Percentiles rank a stretch among this genome's conserved stretches.
Evolutionary conservation across 2,888 invertebrate species (phyloP).

Genomic region (Hydroisotoma schaefferi): DNA sequence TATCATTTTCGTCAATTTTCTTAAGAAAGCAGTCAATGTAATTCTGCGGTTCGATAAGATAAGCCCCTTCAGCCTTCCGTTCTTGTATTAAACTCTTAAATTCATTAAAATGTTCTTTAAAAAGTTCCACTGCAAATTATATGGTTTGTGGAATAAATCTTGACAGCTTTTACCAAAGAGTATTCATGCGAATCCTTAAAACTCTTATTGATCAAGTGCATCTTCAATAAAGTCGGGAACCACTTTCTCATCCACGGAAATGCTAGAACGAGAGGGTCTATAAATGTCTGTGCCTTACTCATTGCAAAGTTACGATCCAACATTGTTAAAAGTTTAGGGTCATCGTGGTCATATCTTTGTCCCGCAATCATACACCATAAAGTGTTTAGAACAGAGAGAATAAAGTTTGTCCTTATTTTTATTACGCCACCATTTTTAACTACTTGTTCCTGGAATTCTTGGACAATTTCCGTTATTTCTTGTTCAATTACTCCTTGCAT

Average conservation of each 20-base stretch:
- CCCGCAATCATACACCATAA: conserved; percentile 41
- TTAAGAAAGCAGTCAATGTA: conserved; percentile 35
- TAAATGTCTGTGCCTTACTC: conserved; percentile 26
- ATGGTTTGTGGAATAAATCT: too few species aligned
- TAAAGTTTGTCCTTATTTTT: conserved; percentile 27
- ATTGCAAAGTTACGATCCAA: conserved; percentile 21
- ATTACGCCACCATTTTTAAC: conserved; percentile 14
- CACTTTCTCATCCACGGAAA: conserved; percentile 5
- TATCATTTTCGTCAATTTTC: conserved; percentile 29
- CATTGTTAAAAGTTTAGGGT: conserved; percentile 23
- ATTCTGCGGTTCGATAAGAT: conserved; percentile 25
- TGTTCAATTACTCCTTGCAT: conserved; percentile 33
- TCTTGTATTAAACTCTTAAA: conserved; percentile 22
- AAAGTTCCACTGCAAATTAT: too few species aligned
- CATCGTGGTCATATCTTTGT: conserved; percentile 31
- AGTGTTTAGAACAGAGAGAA: conserved; percentile 31
- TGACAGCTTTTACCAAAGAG: conserved; percentile 6
- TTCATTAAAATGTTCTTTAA: too few species aligned
- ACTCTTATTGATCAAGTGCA: not conserved
- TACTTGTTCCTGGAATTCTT: conserved; percentile 17
- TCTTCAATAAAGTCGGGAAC: not conserved
- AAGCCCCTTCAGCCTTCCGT: conserved; percentile 24
- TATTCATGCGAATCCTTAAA: conserved; percentile 16
- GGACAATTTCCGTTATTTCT: conserved; percentile 18
- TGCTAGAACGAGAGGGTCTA: conserved; percentile 22